Evolutionary conservation across 2,113 vertebrate genomes (phyloP), one percentile per base, ranked within the genome.

Genomic region (Harpagus bidentatus): DNA sequence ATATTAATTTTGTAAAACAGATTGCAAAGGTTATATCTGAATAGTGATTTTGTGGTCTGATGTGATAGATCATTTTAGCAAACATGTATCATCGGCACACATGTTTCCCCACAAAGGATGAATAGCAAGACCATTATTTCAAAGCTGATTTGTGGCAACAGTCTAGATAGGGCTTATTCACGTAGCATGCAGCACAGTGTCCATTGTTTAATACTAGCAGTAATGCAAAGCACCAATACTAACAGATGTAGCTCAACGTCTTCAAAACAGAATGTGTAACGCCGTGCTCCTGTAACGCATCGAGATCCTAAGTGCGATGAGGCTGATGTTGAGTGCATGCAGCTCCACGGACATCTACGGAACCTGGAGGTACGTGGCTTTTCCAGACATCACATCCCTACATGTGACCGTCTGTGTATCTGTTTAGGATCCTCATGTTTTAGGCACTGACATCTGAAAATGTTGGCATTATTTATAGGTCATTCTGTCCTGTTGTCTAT

Each of bases 1-100:
- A 95, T 95, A 88, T 61, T 95, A 94, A 95, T 97, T 97, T 92
- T 96, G 96, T 95, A 77, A 90, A 94, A 96, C 78, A 67, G 96
- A 86, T 97, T 81, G 90, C 87, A 86, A 69, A 91, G 92, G 80
- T 59, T 94, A 36, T 95, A 94, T 85, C 93, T 74, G 91, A 96
- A 23, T 61, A 86, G 73, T 73, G 72, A 55, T 87, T 70, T 45
- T 90, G 56, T 95, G 90, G 95, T 90, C 88, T 93, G 94, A 83
- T 82, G 74, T 84, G 82, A 88, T 53, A 95, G 81, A 74, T 91
- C 52, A 31, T 81, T 88, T 70, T 40, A 89, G 89, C 80, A 43
- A 90, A 89, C 69, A 11, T 2, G 4, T 36, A 8, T 53, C 92
- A 32, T 58, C 2, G 67, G 86, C 97, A 69, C 88, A 76, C 74